Evolutionary conservation across 1,140 invertebrate genomes (phyloP), one percentile per base, ranked within the genome.

Genomic region (Calosoma granatense): DNA sequence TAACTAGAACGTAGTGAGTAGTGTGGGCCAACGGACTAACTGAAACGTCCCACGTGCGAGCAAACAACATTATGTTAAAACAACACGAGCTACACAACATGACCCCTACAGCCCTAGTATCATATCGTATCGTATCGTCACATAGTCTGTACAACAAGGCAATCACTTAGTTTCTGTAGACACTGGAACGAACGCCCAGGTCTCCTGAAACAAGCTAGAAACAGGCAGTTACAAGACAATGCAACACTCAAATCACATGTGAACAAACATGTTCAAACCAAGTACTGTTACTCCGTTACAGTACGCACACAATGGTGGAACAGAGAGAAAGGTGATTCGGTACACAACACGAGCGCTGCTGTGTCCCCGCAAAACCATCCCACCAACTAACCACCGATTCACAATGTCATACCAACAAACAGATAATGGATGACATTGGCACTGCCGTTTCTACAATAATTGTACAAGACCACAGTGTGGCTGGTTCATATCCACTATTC

Each of bases 201-300:
- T 47, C 41, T 47, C 41, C 41, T 47, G 41, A 47, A 47, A 47
- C 41, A 47, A 47, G 41, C 41, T 47, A 47, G 41, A 47, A 47
- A 47, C 41, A 47, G 41, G 41, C 41, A 47, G 41, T 47, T 47
- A 47, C 9, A 4, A 47, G 3, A 17, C 6, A 47, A 47, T 12
- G 17, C 6, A 47, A 11, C 9, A 12, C 41, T 12, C 6, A 47
- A 47, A 47, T 9, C 26, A 36, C 26, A 36, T n/a, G n/a, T n/a
- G n/a, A n/a, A n/a, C n/a, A n/a, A n/a, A n/a, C n/a, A n/a, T n/a
- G n/a, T n/a, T n/a, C n/a, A n/a, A n/a, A n/a, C n/a, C n/a, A n/a
- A n/a, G n/a, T n/a, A n/a, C n/a, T n/a, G n/a, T n/a, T n/a, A n/a
- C n/a, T n/a, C n/a, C n/a, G n/a, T n/a, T n/a, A n/a, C n/a, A n/a